These are phyloP conservation scores for Rhea pennata DNA, from an alignment of 2,113 vertebrate species.

Conservation along the genomic window DNA sequence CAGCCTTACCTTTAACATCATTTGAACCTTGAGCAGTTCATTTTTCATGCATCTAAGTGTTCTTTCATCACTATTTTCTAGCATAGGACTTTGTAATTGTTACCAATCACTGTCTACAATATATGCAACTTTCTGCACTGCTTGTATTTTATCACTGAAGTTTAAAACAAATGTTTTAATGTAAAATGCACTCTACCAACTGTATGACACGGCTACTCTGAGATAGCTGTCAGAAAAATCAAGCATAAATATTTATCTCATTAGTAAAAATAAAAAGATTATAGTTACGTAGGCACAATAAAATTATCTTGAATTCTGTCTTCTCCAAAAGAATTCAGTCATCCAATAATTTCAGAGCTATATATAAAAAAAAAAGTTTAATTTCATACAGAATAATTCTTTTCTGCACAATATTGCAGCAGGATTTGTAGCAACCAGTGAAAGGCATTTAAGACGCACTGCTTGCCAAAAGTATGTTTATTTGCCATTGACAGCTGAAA, in stretches of 20 bases:
- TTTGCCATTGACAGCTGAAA: slow-evolving; percentile 60
- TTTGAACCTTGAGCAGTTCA: slow-evolving; percentile 8
- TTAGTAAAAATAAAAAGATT: slow-evolving; percentile 70
- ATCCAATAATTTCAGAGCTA: slow-evolving; percentile 25
- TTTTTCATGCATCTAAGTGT: slow-evolving; percentile 43
- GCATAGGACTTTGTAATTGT: slow-evolving; percentile 26
- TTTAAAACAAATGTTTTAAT: slow-evolving; percentile 56
- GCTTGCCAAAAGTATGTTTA: slow-evolving; percentile 40
- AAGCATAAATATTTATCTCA: slow-evolving; percentile 75
- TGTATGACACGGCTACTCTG: slow-evolving; percentile 33
- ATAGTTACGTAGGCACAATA: slow-evolving; percentile 50
- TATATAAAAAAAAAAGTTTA: not conserved
- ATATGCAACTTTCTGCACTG: slow-evolving; percentile 23
- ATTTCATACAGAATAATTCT: not conserved
- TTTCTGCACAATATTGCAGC: not conserved
- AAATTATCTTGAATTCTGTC: slow-evolving; percentile 66
- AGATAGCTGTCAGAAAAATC: slow-evolving; percentile 73
- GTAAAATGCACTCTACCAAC: slow-evolving; percentile 70
- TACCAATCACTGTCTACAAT: slow-evolving; percentile 30
- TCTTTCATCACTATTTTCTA: slow-evolving; percentile 46
- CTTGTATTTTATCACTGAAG: slow-evolving; percentile 28
- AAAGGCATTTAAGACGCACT: slow-evolving; percentile 47
- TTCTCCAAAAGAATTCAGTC: slow-evolving; percentile 41
- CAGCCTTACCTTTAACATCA: slow-evolving; percentile 17
- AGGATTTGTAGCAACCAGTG: not conserved